A percentile compares a stretch with the other conserved stretches of the same genome.
Evolutionary conservation across 1,140 invertebrate genomes (phyloP).

Genomic region (Pogonus chalceus): DNA sequence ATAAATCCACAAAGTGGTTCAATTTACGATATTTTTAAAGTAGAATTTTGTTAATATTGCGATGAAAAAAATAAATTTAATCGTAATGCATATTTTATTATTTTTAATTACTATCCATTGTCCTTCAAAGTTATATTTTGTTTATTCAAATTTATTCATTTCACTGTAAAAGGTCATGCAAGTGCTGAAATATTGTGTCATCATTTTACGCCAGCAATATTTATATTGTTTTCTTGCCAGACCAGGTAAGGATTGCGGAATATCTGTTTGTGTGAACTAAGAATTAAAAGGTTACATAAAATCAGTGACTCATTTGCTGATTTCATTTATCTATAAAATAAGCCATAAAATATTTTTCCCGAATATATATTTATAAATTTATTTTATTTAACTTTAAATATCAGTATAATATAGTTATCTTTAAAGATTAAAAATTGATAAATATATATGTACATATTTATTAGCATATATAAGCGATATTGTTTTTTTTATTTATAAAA

Average conservation of each 20-base stretch:
- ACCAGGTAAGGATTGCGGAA: neutral
- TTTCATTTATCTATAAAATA: no score
- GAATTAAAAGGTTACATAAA: no score
- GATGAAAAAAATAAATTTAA: neutral
- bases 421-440: no score
- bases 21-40: slow-evolving; percentile 3
- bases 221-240: neutral
- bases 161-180: neutral
- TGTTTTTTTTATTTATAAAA: no score
- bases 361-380: no score
- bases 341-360: no score
- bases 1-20: slow-evolving; percentile 1
- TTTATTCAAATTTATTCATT: neutral
- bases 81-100: neutral
- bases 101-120: neutral
- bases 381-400: no score
- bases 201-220: neutral
- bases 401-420: no score
- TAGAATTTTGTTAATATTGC: slow-evolving; percentile 4
- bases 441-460: no score
- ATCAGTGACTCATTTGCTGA: no score
- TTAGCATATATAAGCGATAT: no score
- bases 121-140: neutral
- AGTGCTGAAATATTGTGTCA: neutral
- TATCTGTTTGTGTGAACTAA: no score